These are phyloP conservation scores for Caenorhabditis sinica DNA, from an alignment of 2,888 invertebrate genomes.

Conservation along the genomic window DNA sequence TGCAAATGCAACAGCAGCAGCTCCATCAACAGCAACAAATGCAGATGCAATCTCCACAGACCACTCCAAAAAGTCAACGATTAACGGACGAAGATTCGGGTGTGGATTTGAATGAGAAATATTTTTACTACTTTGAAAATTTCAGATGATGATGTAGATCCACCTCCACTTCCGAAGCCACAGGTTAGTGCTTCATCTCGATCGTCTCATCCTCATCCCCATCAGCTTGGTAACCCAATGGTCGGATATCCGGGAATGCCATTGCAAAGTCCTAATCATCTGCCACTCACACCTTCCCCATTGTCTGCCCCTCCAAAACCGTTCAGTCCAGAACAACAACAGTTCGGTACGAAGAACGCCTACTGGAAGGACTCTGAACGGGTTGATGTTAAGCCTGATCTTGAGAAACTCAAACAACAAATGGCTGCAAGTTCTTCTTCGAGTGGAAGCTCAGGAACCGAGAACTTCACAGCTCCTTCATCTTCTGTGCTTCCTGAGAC, in stretches of 20 bases:
- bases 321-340: slow-evolving; percentile 50
- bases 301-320: slow-evolving; percentile 58
- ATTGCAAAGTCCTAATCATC: slow-evolving; percentile 56
- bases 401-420: slow-evolving; percentile 35
- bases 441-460: neutral
- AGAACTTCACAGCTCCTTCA: neutral
- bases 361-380: slow-evolving; percentile 32
- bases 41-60: slow-evolving; percentile 42
- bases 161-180: slow-evolving; percentile 70
- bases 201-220: slow-evolving; percentile 16
- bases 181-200: slow-evolving; percentile 17
- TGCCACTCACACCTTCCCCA: slow-evolving; percentile 57
- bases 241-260: slow-evolving; percentile 59
- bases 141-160: slow-evolving; percentile 71
- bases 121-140: slow-evolving; percentile 9
- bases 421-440: neutral
- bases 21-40: slow-evolving; percentile 26
- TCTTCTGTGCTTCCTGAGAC: neutral
- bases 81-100: slow-evolving; percentile 54
- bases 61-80: slow-evolving; percentile 11
- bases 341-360: slow-evolving; percentile 30
- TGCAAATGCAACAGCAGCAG: slow-evolving; percentile 39
- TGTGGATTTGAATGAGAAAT: neutral
- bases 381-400: slow-evolving; percentile 45
- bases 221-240: slow-evolving; percentile 51